phyloP scores from a whole-genome alignment of 2,888 invertebrate genomes.

The Agonopterix subpropinquella region DNA sequence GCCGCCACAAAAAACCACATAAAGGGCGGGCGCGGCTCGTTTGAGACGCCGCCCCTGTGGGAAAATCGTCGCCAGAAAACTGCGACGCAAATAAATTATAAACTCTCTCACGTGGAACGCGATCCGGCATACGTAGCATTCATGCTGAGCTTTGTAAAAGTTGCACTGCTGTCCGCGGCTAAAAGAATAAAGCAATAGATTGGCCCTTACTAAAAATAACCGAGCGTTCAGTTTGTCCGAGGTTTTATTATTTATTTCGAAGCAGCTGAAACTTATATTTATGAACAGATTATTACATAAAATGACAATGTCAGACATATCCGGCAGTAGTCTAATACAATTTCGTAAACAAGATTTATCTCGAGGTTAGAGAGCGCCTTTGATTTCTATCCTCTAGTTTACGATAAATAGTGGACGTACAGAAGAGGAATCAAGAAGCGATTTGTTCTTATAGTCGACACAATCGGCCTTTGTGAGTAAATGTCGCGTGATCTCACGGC shows the following conservation, averaged over 20 bases:
- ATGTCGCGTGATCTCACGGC: slow-evolving; percentile 49
- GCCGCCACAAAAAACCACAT: slow-evolving; percentile 72
- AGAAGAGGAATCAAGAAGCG: slow-evolving; percentile 25
- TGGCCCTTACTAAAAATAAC: too few relatives aligned
- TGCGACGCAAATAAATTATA: slow-evolving; percentile 73
- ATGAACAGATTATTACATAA: too few relatives aligned
- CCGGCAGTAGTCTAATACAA: too few relatives aligned
- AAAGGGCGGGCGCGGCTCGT: slow-evolving; percentile 72
- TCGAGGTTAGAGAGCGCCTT: too few relatives aligned
- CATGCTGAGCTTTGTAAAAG: slow-evolving; percentile 41
- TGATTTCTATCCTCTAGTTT: too few relatives aligned
- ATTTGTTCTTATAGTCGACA: slow-evolving; percentile 36
- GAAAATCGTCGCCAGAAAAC: slow-evolving; percentile 75
- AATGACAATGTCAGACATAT: too few relatives aligned
- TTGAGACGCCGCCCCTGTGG: slow-evolving; percentile 73
- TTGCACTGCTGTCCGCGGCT: neutral
- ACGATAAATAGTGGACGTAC: neutral
- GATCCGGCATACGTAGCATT: slow-evolving; percentile 46
- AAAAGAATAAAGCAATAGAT: neutral
- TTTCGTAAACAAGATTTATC: too few relatives aligned
- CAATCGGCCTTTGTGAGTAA: slow-evolving; percentile 47
- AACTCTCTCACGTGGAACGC: slow-evolving; percentile 67
- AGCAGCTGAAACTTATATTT: too few relatives aligned
- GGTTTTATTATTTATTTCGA: too few relatives aligned
- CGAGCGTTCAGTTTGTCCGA: too few relatives aligned